Percentiles rank a stretch among this genome's conserved stretches.
Conservation (phyloP, 2,113 vertebrate genomes). For the Philantomba maxwellii region DNA sequence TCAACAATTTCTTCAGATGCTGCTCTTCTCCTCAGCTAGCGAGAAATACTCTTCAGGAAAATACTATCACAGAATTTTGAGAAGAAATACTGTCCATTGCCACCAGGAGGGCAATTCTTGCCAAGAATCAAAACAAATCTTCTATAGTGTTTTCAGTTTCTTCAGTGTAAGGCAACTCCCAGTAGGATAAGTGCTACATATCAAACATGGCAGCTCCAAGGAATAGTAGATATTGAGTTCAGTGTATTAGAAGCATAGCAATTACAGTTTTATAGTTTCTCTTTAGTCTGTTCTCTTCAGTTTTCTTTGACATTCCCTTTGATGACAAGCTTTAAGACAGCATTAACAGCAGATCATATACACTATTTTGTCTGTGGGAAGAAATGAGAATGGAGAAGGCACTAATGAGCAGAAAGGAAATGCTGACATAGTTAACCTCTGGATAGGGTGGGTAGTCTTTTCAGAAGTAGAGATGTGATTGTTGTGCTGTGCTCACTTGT, state of each 20-base stretch:
- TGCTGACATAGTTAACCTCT: background rate
- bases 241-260: background rate
- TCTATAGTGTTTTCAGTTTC: background rate
- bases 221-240: background rate
- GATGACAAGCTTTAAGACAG: background rate
- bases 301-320: background rate
- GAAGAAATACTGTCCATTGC: background rate
- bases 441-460: rapidly evolving
- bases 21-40: background rate
- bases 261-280: background rate
- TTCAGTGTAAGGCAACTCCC: background rate
- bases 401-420: background rate
- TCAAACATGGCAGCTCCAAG: background rate
- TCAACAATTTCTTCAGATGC: background rate
- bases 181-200: background rate
- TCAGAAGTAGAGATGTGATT: background rate
- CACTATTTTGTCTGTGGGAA: background rate
- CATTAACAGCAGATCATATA: background rate
- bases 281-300: background rate
- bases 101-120: background rate
- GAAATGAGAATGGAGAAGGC: background rate
- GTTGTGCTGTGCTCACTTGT: background rate
- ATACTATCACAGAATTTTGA: background rate
- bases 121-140: conserved; percentile 10
- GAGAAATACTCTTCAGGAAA: background rate